Evolutionary conservation across 1,140 invertebrate species (phyloP), one percentile per base, ranked within the genome.

Genomic region (Limonius californicus): DNA sequence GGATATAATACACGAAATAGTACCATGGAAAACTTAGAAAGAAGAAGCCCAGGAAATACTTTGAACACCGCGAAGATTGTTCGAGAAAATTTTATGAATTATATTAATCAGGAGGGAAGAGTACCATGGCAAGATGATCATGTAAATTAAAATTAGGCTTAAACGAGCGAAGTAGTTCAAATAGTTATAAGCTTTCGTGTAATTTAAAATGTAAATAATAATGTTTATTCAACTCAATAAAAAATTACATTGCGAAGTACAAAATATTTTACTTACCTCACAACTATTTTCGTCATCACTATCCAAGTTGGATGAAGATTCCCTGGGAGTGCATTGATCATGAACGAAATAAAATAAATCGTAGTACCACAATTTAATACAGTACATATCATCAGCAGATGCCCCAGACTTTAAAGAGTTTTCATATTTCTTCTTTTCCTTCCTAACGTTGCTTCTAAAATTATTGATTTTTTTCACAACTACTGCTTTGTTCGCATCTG

Each of bases 401-500:
- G 66, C 60, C 11, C 65, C 71, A 59, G 69, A 68, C 57, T 64
- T 72, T 42, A 63, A 16, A 58, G 65, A 62, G 7, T 30, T n/a
- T 9, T 63, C 21, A 16, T 57, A 47, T 66, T 70, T 75, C 57
- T 71, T 72, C 50, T 62, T 63, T 68, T 75, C 67, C 59, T 70
- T 73, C 35, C 70, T 66, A 54, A 66, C 61, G 62, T 60, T 66
- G 65, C 64, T 68, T 67, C 71, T 64, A 50, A 75, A 61, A 67
- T 67, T 73, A 69, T 73, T 72, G 23, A 72, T 72, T 68, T 74
- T 54, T 67, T 57, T 70, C 35, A 67, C 57, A 57, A 72, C 69
- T 18, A 27, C 53, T 54, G 58, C 55, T 62, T 65, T 68, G 35
- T 60, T 70, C 21, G 70, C 63, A 57, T 67, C 53, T 15, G 71